A percentile compares a stretch with the other conserved stretches of the same genome.
Evolutionary conservation across 2,113 vertebrate species (phyloP).

Genomic region (Bubo bubo): DNA sequence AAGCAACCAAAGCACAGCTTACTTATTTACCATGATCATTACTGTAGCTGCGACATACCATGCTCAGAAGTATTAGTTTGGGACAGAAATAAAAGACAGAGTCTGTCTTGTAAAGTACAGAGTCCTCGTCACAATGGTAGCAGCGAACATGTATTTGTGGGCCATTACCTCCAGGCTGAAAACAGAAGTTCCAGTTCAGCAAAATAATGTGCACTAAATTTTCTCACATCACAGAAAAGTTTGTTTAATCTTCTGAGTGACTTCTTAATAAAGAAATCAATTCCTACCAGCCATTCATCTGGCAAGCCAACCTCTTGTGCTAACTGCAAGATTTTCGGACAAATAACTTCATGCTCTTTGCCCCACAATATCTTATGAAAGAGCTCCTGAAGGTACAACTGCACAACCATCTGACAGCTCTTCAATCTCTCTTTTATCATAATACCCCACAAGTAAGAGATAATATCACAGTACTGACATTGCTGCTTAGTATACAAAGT

Average conservation of each 20-base stretch:
- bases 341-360: background rate
- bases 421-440: background rate
- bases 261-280: background rate
- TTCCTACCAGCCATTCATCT: background rate
- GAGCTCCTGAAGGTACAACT: background rate
- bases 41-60: background rate
- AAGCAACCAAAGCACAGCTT: background rate
- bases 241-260: background rate
- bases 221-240: background rate
- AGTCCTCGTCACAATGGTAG: accelerated
- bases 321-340: background rate
- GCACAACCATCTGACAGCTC: background rate
- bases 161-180: background rate
- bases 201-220: background rate
- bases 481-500: background rate
- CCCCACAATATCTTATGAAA: background rate
- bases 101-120: background rate
- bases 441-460: background rate
- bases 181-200: background rate
- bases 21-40: background rate
- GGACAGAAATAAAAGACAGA: background rate
- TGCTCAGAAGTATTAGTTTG: background rate
- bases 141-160: background rate
- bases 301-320: background rate
- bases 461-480: background rate